Conservation (phyloP, 1,140 invertebrate genomes). For the Lucilia sericata region DNA sequence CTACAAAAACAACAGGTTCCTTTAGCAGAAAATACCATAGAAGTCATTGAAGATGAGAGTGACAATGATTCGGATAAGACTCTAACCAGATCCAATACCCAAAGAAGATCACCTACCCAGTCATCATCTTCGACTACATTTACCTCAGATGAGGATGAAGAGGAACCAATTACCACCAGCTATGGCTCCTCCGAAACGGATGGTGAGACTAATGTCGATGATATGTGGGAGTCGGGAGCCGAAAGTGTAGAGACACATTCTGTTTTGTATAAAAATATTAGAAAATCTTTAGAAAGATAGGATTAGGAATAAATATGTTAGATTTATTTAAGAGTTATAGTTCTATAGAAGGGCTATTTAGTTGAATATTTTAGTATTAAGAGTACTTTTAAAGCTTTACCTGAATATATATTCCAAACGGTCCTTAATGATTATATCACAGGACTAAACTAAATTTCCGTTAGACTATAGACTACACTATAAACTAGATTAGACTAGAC, state of each 20-base stretch:
- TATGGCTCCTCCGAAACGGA: slow-evolving; percentile 69
- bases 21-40: background rate
- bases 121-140: slow-evolving; percentile 45
- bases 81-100: slow-evolving; percentile 55
- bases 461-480: too few species aligned
- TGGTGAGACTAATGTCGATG: slow-evolving; percentile 79
- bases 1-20: slow-evolving; percentile 18
- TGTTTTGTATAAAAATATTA: slow-evolving; percentile 79
- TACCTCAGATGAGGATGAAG: slow-evolving; percentile 61
- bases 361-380: background rate
- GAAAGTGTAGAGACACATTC: slow-evolving; percentile 87
- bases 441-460: too few species aligned
- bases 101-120: slow-evolving; percentile 53
- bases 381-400: background rate
- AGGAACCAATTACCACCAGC: slow-evolving; percentile 58
- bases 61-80: slow-evolving; percentile 65
- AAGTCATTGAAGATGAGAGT: slow-evolving; percentile 46
- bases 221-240: slow-evolving; percentile 84
- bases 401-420: background rate
- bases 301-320: background rate
- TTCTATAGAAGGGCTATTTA: background rate
- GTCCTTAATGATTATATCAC: too few species aligned
- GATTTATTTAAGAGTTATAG: too few species aligned
- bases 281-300: slow-evolving; percentile 61
- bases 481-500: too few species aligned